Evolutionary conservation across 1,140 invertebrate genomes (phyloP).

Genomic region (Paraescarpia echinospica): DNA sequence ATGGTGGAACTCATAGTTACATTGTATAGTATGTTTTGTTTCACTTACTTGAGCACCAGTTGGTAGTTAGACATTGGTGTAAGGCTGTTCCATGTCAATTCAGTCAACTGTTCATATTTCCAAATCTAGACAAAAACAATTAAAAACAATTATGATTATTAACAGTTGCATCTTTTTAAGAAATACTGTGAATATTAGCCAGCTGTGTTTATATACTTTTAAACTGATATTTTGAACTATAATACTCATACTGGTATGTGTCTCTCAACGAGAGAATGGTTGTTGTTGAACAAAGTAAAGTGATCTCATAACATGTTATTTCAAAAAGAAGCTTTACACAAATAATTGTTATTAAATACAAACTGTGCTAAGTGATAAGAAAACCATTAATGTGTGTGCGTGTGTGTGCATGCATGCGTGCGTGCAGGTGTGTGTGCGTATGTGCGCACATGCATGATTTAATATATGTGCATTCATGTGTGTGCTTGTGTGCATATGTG

Average conservation of each 20-base stretch:
- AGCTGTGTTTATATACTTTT: background rate
- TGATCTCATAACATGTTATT: too few species aligned
- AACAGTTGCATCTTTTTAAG: background rate
- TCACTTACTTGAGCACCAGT: slow-evolving; percentile 49
- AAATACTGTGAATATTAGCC: background rate
- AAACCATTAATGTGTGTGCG: too few species aligned
- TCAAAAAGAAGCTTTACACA: background rate
- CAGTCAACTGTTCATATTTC: slow-evolving; percentile 47
- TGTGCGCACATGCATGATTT: too few species aligned
- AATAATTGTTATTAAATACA: background rate
- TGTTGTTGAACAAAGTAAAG: too few species aligned
- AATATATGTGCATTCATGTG: too few species aligned
- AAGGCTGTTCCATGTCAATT: slow-evolving; percentile 42
- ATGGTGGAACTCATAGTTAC: background rate
- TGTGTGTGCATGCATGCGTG: too few species aligned
- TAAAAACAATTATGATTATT: too few species aligned
- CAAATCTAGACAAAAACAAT: slow-evolving; percentile 42
- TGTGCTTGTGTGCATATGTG: too few species aligned
- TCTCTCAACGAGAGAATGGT: too few species aligned
- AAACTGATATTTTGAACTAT: background rate
- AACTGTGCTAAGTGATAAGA: background rate
- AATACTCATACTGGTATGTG: too few species aligned
- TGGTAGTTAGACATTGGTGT: slow-evolving; percentile 53
- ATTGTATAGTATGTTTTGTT: background rate
- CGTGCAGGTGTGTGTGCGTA: too few species aligned